Base-by-base conservation (phyloP, 2,888 invertebrate species). In the Lathronympha strigana region DNA sequence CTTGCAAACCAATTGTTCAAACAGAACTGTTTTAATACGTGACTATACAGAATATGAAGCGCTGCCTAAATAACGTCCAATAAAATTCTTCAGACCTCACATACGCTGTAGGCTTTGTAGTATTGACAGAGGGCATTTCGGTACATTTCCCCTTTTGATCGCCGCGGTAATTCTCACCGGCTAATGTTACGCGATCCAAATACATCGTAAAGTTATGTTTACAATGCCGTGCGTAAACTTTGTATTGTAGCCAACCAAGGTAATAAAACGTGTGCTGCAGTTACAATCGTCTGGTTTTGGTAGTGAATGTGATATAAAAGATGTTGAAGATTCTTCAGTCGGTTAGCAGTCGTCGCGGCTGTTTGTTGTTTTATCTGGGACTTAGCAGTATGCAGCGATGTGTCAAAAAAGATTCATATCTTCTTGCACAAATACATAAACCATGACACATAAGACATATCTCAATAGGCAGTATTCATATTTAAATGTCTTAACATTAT, bases 1-100 rank as follows among this genome's bases (percentile, higher is more conserved):
- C 57, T 73, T 69, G 69, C 73, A 72, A 82, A 83, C 73, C 86
- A 85, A 74, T 84, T 87, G 86, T 66, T 45, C 81, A 86, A 86
- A 87, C 80, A 88, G 57, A 50, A 69, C 68, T 73, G 74, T 77
- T 82, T 77, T 81, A 80, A 84, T 81, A 81, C 78, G 76, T 73
- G 75, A 76, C 76, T 78, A 79, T 80, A 80, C 76, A 79, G 69
- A 68, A 69, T 13, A 21, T 69, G 70, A 70, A 69, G 62, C 62
- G 69, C 68, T 6, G 2, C 5, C 57, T 43, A 19, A 45, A 28
- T 45, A 55, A 28, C 43, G 21, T 11, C 6, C n/a, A 31, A 31
- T 17, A 45, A 21, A 45, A 21, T 19, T 31, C 8, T 0, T 21
- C 17, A 6, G 19, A 4, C 1, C n/a, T 4, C 1, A n/a, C 43